These are phyloP conservation scores for Seriola dumerili DNA, from an alignment of 2,113 vertebrate species.

Conservation along the genomic window DNA sequence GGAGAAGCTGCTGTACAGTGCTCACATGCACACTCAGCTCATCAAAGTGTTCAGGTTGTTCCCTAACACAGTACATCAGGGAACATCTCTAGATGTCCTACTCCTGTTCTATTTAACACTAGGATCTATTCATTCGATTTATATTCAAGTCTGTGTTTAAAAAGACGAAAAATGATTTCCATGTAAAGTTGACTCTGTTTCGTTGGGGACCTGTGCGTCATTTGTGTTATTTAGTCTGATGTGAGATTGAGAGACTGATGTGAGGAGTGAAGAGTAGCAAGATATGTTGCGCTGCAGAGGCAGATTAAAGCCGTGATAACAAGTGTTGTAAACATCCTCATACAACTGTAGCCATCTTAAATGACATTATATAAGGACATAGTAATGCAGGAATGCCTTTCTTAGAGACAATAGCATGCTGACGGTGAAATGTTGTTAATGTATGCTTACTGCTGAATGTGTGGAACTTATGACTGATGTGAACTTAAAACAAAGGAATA, in stretches of 20 bases:
- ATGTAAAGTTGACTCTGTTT: conserved; percentile 21
- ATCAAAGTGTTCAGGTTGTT: conserved; percentile 30
- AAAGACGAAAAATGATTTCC: neutral
- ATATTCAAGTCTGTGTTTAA: neutral
- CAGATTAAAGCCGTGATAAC: conserved; percentile 66
- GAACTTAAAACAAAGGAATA: neutral
- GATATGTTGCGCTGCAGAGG: conserved; percentile 71
- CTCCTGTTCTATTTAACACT: neutral
- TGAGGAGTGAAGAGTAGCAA: conserved; percentile 68
- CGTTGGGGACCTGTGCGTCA: conserved; percentile 8
- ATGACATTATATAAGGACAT: neutral
- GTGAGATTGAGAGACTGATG: conserved; percentile 43
- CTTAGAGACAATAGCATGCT: neutral
- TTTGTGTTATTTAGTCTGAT: conserved; percentile 30
- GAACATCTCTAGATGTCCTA: conserved; percentile 9
- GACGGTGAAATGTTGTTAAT: neutral
- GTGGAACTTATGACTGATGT: neutral
- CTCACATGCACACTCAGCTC: neutral
- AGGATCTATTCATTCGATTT: no score
- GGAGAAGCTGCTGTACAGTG: conserved; percentile 7
- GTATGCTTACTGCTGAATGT: neutral
- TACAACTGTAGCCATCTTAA: conserved; percentile 2
- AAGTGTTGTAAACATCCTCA: conserved; percentile 50
- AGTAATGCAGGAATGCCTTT: neutral
- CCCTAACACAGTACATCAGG: neutral